A percentile compares a stretch with the other conserved stretches of the same genome.
Conservation (phyloP, 2,113 vertebrate species). For the Todiramphus chloris region DNA sequence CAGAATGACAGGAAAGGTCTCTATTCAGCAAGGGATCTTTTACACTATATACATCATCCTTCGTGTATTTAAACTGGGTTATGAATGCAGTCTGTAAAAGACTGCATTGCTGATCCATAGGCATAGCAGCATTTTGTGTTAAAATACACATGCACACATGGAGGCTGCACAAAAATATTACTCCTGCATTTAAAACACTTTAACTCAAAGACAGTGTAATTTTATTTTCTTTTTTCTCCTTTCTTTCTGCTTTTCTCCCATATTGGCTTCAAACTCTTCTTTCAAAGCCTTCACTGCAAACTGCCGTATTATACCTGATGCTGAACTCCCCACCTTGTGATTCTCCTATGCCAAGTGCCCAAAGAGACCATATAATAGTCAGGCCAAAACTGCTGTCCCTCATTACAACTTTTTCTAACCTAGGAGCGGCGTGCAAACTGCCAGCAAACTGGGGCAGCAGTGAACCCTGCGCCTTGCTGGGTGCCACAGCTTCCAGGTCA, state of each 20-base stretch:
- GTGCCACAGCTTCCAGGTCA: neutral
- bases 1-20: neutral
- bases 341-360: neutral
- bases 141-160: accelerated
- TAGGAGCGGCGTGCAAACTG: accelerated
- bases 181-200: neutral
- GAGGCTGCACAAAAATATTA: neutral
- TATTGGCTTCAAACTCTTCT: neutral
- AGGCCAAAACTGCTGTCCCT: neutral
- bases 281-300: neutral
- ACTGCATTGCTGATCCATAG: neutral
- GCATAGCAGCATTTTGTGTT: neutral
- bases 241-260: neutral
- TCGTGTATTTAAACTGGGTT: neutral
- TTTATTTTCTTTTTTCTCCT: neutral
- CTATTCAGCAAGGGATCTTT: neutral
- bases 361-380: neutral
- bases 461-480: neutral
- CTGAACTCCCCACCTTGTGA: neutral
- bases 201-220: neutral
- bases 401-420: neutral
- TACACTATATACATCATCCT: neutral
- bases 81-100: neutral
- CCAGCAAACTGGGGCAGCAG: accelerated
- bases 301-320: neutral